A percentile compares a stretch with the other conserved stretches of the same genome.
Conservation (phyloP, 2,888 invertebrate species). For the Andrena flavipes region DNA sequence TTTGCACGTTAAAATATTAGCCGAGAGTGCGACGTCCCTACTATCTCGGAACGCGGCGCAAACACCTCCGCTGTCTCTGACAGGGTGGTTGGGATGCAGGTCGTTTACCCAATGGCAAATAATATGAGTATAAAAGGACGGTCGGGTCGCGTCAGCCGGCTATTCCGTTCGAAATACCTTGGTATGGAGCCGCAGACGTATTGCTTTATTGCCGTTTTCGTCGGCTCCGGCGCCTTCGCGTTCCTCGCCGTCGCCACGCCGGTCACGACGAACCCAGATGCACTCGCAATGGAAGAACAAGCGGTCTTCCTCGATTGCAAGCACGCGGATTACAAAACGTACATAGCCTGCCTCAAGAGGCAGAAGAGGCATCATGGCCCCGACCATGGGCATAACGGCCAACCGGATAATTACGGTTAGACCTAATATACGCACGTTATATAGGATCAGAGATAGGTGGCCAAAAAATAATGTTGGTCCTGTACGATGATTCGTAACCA, state of each 20-base stretch:
- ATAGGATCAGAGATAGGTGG: background rate
- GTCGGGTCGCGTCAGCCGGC: constrained; percentile 22
- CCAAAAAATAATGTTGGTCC: too few relatives aligned
- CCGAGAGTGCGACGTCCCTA: constrained; percentile 53
- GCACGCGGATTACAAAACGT: constrained; percentile 79
- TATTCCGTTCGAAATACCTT: constrained; percentile 56
- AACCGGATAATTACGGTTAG: constrained; percentile 18
- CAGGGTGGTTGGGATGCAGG: constrained; percentile 41
- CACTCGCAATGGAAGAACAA: constrained; percentile 58
- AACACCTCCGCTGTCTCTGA: constrained; percentile 41
- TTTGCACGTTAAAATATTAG: constrained; percentile 69
- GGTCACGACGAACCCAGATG: background rate
- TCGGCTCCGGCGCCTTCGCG: constrained; percentile 14
- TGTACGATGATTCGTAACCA: too few relatives aligned
- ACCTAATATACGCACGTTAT: background rate
- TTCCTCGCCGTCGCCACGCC: constrained; percentile 4
- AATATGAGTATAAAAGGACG: constrained; percentile 72
- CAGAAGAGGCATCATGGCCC: constrained; percentile 79
- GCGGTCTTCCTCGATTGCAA: constrained; percentile 74
- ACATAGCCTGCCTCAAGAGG: constrained; percentile 80
- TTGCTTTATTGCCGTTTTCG: constrained; percentile 33
- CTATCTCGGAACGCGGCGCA: constrained; percentile 57
- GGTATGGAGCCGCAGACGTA: constrained; percentile 48
- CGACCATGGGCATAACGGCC: too few relatives aligned
- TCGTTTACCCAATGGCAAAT: constrained; percentile 65